These are phyloP conservation scores for Teleopsis dalmanni DNA, from an alignment of 1,140 invertebrate species.

Conservation along the genomic window DNA sequence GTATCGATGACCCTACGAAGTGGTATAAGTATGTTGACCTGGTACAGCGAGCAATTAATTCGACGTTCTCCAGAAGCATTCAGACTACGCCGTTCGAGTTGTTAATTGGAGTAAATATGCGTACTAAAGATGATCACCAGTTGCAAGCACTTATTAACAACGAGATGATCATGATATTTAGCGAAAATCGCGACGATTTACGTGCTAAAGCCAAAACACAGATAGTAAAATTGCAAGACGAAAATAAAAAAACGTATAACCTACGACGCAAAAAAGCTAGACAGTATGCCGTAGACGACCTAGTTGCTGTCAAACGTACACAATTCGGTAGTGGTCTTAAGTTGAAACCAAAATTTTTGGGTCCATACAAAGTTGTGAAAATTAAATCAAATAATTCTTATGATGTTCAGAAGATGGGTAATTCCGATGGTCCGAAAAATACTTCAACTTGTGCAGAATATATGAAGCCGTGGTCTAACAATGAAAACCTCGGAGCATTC, in stretches of 20 bases:
- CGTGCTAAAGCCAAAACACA: conserved; percentile 19
- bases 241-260: conserved; percentile 33
- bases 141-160: conserved; percentile 21
- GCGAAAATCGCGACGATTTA: conserved; percentile 11
- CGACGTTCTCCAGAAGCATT: not conserved
- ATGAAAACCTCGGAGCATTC: not conserved
- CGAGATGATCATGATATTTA: conserved; percentile 19
- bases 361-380: conserved; percentile 32
- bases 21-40: conserved; percentile 7
- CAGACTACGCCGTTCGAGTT: conserved; percentile 5
- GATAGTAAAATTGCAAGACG: conserved; percentile 32
- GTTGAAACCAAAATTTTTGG: conserved; percentile 36
- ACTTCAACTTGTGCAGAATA: conserved; percentile 3
- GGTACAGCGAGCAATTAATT: conserved; percentile 8
- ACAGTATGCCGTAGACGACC: conserved; percentile 28
- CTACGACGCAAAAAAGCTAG: conserved; percentile 20
- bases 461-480: conserved; percentile 1
- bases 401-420: conserved; percentile 1
- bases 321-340: conserved; percentile 35
- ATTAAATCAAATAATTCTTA: conserved; percentile 23
- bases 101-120: not conserved
- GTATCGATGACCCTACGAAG: conserved; percentile 1
- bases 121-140: conserved; percentile 14
- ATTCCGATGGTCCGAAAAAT: conserved; percentile 1
- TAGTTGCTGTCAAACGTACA: conserved; percentile 40